phyloP scores from a whole-genome alignment of 2,113 vertebrate species.

The Lates calcarifer region DNA sequence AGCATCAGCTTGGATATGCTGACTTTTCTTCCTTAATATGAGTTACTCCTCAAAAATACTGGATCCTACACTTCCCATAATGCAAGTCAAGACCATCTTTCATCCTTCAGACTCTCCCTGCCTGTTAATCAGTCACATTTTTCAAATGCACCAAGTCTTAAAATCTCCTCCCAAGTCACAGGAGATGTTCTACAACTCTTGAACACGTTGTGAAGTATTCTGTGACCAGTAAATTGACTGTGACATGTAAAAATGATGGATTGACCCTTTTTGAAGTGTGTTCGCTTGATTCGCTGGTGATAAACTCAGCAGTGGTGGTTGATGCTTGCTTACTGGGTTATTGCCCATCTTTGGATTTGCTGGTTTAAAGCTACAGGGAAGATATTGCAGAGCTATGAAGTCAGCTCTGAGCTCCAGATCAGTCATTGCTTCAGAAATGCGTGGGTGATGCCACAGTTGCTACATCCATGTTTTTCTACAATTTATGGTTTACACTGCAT shows the following conservation, averaged over 20 bases:
- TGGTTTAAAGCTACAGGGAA: background rate
- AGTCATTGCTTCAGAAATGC: background rate
- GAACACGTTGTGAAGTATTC: background rate
- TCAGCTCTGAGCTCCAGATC: slow-evolving; percentile 2
- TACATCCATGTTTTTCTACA: background rate
- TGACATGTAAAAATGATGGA: background rate
- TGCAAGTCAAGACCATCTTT: too few species aligned
- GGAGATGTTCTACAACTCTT: background rate
- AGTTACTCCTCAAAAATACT: background rate
- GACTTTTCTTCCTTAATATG: too few species aligned
- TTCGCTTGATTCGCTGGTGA: background rate
- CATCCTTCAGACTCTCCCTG: too few species aligned
- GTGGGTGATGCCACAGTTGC: slow-evolving; percentile 4
- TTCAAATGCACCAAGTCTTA: background rate
- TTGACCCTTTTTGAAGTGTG: background rate
- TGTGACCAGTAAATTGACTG: background rate
- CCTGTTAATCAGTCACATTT: background rate
- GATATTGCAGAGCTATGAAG: background rate
- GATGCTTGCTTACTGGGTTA: background rate
- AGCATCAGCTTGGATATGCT: background rate
- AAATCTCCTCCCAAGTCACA: background rate
- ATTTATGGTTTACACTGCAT: slow-evolving; percentile 8
- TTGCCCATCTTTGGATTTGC: background rate
- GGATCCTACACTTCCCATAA: background rate
- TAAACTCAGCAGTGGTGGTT: background rate